Conservation (phyloP, 1,140 invertebrate genomes). For the Drosophila punjabiensis region DNA sequence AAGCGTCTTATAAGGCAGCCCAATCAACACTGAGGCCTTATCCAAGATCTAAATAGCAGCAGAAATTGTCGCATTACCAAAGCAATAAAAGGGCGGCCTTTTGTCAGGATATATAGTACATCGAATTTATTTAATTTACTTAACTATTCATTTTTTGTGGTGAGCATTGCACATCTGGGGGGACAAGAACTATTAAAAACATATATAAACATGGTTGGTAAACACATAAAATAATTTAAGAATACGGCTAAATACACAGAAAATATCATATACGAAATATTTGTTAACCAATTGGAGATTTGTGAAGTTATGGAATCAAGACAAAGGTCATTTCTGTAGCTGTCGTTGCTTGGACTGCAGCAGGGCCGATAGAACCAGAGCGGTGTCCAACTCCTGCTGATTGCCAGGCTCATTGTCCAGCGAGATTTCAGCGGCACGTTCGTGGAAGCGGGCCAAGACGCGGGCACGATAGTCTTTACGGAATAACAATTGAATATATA, state of each 20-base stretch:
- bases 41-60: conserved; percentile 31
- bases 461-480: conserved; percentile 93
- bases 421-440: conserved; percentile 91
- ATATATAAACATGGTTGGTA: conserved; percentile 3
- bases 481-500: too few species aligned
- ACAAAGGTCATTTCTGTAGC: conserved; percentile 53
- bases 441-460: conserved; percentile 93
- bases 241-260: conserved; percentile 6
- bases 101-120: conserved; percentile 29
- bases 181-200: conserved; percentile 38
- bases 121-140: conserved; percentile 40
- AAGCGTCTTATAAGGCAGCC: conserved; percentile 44
- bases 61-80: conserved; percentile 2
- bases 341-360: conserved; percentile 86
- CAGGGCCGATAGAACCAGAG: conserved; percentile 94
- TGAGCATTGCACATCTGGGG: conserved; percentile 67
- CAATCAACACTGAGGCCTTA: conserved; percentile 55
- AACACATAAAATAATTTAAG: conserved; percentile 34
- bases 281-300: conserved; percentile 19
- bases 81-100: background rate
- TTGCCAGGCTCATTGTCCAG: conserved; percentile 95
- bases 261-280: conserved; percentile 6
- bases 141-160: conserved; percentile 48
- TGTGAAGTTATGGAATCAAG: conserved; percentile 15
- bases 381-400: conserved; percentile 95